A percentile compares a stretch with the other conserved stretches of the same genome.
These are phyloP conservation scores for Siderastrea siderea DNA, from an alignment of 92 coral and sea anemone genomes.

Conservation along the genomic window DNA sequence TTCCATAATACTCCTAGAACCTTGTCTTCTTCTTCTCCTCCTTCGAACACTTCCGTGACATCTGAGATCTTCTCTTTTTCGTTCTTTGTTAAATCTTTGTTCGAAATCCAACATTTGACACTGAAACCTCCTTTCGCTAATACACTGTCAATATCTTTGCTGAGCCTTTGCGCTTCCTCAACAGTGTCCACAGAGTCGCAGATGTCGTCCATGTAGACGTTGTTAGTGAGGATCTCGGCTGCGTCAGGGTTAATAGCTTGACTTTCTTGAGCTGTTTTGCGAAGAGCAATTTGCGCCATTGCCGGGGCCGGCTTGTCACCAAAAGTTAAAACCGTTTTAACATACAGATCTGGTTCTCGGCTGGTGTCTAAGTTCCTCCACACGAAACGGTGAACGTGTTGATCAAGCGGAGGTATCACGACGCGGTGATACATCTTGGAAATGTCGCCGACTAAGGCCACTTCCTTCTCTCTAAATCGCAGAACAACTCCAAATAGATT, in stretches of 20 bases:
- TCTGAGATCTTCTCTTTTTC: not conserved
- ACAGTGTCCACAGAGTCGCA: constrained; percentile 64
- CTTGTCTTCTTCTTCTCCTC: constrained; percentile 37
- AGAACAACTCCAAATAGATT: constrained; percentile 69
- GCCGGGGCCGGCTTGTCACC: constrained; percentile 88
- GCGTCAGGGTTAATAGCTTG: constrained; percentile 45
- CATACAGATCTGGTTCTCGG: constrained; percentile 57
- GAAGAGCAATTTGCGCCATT: constrained; percentile 66
- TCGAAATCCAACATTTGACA: constrained; percentile 70
- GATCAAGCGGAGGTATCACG: constrained; percentile 55
- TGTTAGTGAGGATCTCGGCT: constrained; percentile 45
- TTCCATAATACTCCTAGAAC: constrained; percentile 65
- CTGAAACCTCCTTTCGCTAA: constrained; percentile 64
- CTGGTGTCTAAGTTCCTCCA: constrained; percentile 40
- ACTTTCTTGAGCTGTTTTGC: constrained; percentile 67
- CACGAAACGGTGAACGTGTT: constrained; percentile 64
- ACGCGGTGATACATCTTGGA: constrained; percentile 68
- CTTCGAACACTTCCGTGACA: not conserved
- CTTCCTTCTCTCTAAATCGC: constrained; percentile 67
- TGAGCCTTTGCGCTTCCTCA: constrained; percentile 42
- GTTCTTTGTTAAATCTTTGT: not conserved
- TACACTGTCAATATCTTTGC: constrained; percentile 50
- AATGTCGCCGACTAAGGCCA: constrained; percentile 59
- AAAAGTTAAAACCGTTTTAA: constrained; percentile 71
- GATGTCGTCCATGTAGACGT: constrained; percentile 75